phyloP scores from a whole-genome alignment of 2,888 invertebrate species.

The Drosophila hamatofila region DNA sequence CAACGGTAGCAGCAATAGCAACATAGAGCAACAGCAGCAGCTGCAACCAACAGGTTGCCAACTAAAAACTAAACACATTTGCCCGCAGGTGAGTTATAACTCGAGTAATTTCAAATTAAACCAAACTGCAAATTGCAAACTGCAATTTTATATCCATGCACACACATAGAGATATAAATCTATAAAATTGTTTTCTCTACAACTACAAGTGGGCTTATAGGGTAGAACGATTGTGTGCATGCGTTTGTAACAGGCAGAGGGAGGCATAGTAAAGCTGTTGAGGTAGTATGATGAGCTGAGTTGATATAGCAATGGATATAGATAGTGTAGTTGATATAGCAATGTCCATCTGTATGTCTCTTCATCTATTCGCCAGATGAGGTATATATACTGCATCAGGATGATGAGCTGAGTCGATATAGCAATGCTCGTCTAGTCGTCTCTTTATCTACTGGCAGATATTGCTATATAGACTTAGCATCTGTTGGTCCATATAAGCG shows the following conservation, averaged over 20 bases:
- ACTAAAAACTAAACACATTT: constrained; percentile 15
- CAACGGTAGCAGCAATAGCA: constrained; percentile 20
- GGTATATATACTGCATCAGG: too few relatives aligned
- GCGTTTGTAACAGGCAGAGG: background rate
- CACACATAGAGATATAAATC: background rate
- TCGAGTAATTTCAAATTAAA: background rate
- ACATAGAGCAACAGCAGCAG: constrained; percentile 18
- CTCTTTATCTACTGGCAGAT: too few relatives aligned
- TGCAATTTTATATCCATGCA: background rate
- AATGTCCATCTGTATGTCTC: too few relatives aligned
- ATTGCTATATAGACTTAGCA: too few relatives aligned
- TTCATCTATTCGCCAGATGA: too few relatives aligned
- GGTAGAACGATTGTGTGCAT: background rate
- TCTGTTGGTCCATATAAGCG: too few relatives aligned
- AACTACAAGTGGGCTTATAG: background rate
- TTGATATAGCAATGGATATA: background rate
- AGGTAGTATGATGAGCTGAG: background rate
- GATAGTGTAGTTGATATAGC: too few relatives aligned
- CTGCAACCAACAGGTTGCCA: constrained; percentile 67
- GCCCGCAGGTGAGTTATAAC: constrained; percentile 38
- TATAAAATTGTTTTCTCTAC: background rate
- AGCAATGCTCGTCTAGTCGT: background rate
- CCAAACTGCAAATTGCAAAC: constrained; percentile 8
- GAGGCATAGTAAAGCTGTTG: background rate
- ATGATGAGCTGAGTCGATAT: background rate